A percentile compares a stretch with the other conserved stretches of the same genome.
These are phyloP conservation scores for Latrodectus elegans DNA, from an alignment of 2,888 invertebrate species.

Conservation along the genomic window DNA sequence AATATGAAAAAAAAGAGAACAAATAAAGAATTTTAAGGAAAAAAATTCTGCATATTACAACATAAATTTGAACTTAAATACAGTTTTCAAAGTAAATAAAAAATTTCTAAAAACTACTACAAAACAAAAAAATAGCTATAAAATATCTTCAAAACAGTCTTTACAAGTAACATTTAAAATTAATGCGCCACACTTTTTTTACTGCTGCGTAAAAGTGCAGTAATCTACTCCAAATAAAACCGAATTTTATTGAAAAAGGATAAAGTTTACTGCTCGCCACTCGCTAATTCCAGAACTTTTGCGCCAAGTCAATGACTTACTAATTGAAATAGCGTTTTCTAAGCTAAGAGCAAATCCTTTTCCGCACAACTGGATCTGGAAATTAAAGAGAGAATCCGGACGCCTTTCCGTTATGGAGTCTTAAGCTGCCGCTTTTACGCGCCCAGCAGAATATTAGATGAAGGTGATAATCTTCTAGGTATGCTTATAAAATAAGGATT, in stretches of 20 bases:
- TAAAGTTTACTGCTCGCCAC: background rate
- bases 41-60: too few species aligned
- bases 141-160: too few species aligned
- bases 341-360: background rate
- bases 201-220: too few species aligned
- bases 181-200: too few species aligned
- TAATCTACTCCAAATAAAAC: too few species aligned
- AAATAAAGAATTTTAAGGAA: too few species aligned
- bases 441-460: slow-evolving; percentile 14
- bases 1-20: too few species aligned
- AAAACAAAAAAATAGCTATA: too few species aligned
- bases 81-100: too few species aligned
- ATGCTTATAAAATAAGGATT: slow-evolving; percentile 24
- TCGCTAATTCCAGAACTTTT: background rate
- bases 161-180: too few species aligned
- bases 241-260: background rate
- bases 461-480: slow-evolving; percentile 22
- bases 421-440: background rate
- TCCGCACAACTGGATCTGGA: slow-evolving; percentile 10
- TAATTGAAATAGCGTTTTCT: background rate
- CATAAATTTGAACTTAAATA: too few species aligned
- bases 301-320: background rate
- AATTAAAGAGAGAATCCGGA: slow-evolving; percentile 32
- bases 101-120: too few species aligned
- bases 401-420: background rate